phyloP scores from a whole-genome alignment of 2,797 vertebrate genomes.

The Philypnodon macrostomus region DNA sequence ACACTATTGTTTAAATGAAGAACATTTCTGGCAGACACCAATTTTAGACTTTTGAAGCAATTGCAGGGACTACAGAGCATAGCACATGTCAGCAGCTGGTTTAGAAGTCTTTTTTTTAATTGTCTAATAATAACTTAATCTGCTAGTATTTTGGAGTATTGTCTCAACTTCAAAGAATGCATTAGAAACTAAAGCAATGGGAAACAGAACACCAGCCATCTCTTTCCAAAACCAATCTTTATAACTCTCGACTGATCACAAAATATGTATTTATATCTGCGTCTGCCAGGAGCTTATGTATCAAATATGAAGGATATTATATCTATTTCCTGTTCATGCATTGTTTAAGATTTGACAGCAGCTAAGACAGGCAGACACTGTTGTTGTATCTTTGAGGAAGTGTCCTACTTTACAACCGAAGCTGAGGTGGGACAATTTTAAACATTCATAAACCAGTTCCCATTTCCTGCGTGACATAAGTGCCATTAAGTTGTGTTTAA shows the following conservation, averaged over 20 bases:
- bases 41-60: not conserved
- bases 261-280: not conserved
- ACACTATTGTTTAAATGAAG: no score
- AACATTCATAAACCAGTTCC: constrained; percentile 45
- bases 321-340: constrained; percentile 24
- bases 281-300: constrained; percentile 7
- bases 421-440: constrained; percentile 38
- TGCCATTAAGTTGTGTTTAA: constrained; percentile 33
- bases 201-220: no score
- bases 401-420: constrained; percentile 62
- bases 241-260: no score
- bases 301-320: constrained; percentile 19
- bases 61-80: not conserved
- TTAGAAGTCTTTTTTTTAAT: not conserved
- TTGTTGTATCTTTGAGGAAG: constrained; percentile 46
- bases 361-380: constrained; percentile 31
- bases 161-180: not conserved
- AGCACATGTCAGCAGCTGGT: not conserved
- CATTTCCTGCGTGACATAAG: constrained; percentile 15
- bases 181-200: not conserved
- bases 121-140: not conserved
- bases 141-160: not conserved
- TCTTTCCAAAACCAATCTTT: no score
- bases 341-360: constrained; percentile 40
- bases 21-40: not conserved